phyloP scores from a whole-genome alignment of 2,113 vertebrate species.

The Pachypanchax playfairii region DNA sequence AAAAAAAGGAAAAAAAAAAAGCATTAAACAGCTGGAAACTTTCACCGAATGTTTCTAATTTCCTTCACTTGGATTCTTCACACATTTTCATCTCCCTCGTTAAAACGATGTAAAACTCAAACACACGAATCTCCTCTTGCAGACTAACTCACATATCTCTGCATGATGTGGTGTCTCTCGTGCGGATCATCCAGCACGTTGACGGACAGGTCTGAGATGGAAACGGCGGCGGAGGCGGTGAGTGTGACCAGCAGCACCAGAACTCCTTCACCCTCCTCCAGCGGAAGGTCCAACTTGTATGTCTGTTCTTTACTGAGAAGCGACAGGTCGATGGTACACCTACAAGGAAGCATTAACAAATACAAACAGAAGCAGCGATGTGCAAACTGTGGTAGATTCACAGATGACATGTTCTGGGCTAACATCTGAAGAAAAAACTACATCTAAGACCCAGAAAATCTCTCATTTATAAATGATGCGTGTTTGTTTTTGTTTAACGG shows the following conservation, averaged over 20 bases:
- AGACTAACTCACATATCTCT: slow-evolving; percentile 89
- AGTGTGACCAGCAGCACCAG: slow-evolving; percentile 93
- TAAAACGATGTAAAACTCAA: too few species aligned
- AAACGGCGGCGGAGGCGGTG: slow-evolving; percentile 92
- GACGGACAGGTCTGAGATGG: slow-evolving; percentile 90
- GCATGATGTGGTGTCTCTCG: slow-evolving; percentile 87
- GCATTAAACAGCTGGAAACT: too few species aligned
- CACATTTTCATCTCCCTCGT: too few species aligned
- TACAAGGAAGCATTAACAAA: slow-evolving; percentile 64
- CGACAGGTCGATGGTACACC: slow-evolving; percentile 93
- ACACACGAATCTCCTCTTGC: not conserved
- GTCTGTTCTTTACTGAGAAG: slow-evolving; percentile 91
- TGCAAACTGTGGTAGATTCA: too few species aligned
- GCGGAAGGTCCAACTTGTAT: slow-evolving; percentile 87
- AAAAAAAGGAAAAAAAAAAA: too few species aligned
- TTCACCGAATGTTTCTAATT: too few species aligned
- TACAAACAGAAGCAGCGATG: not conserved
- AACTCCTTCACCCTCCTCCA: slow-evolving; percentile 91
- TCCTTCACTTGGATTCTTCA: too few species aligned
- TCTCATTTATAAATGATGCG: not conserved
- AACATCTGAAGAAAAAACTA: too few species aligned
- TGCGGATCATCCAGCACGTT: slow-evolving; percentile 89
- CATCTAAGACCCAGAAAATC: too few species aligned
- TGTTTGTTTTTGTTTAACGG: not conserved
- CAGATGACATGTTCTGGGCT: too few species aligned